Conservation (phyloP, 1,140 invertebrate genomes). For the Drosophila ficusphila region DNA sequence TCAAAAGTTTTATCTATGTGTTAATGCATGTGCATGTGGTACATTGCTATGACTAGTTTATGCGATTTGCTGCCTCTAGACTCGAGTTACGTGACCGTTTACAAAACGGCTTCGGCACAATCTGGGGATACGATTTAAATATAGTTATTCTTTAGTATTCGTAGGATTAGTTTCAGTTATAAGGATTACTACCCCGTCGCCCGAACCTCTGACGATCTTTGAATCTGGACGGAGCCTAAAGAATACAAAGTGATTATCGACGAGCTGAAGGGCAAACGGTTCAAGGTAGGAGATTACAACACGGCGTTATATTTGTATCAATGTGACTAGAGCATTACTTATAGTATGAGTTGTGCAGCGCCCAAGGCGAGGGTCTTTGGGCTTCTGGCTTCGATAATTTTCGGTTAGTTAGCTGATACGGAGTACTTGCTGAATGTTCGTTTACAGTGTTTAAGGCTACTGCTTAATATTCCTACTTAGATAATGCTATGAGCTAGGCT, state of each 20-base stretch:
- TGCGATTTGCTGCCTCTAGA: slow-evolving; percentile 43
- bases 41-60: slow-evolving; percentile 71
- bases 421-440: slow-evolving; percentile 32
- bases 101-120: slow-evolving; percentile 67
- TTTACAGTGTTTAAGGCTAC: slow-evolving; percentile 29
- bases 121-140: slow-evolving; percentile 53
- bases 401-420: slow-evolving; percentile 42
- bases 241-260: slow-evolving; percentile 31
- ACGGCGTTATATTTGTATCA: slow-evolving; percentile 16
- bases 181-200: slow-evolving; percentile 21
- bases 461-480: slow-evolving; percentile 47
- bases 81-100: slow-evolving; percentile 22
- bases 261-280: slow-evolving; percentile 26
- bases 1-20: slow-evolving; percentile 36
- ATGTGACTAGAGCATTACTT: slow-evolving; percentile 40
- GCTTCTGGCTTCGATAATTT: slow-evolving; percentile 45
- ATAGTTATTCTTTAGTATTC: slow-evolving; percentile 16
- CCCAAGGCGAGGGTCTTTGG: slow-evolving; percentile 43
- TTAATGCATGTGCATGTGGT: slow-evolving; percentile 30
- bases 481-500: slow-evolving; percentile 30
- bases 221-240: slow-evolving; percentile 70
- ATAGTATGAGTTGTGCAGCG: slow-evolving; percentile 38
- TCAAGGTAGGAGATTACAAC: slow-evolving; percentile 28
- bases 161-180: slow-evolving; percentile 20
- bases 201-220: slow-evolving; percentile 22